A percentile compares a stretch with the other conserved stretches of the same genome.
phyloP scores from a whole-genome alignment of 2,797 vertebrate species.

The Hyperoplus immaculatus region DNA sequence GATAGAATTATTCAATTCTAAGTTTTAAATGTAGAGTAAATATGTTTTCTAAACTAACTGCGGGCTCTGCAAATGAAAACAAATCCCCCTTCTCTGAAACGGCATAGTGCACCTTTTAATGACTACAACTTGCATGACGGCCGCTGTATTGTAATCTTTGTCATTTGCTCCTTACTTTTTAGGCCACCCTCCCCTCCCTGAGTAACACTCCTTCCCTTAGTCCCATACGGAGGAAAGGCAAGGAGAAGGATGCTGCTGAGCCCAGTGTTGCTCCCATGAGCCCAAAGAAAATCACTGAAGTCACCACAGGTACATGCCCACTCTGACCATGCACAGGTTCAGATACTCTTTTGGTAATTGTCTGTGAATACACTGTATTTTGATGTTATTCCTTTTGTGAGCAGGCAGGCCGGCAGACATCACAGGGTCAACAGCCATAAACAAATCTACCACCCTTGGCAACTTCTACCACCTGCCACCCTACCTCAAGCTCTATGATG shows the following conservation, averaged over 20 bases:
- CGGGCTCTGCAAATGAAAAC: no score
- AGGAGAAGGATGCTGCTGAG: conserved; percentile 92
- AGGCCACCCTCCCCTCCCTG: conserved; percentile 95
- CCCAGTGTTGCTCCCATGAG: conserved; percentile 89
- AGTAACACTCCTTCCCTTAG: conserved; percentile 95
- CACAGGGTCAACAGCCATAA: conserved; percentile 85
- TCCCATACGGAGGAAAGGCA: conserved; percentile 96
- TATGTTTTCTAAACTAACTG: no score
- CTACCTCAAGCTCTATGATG: conserved; percentile 96
- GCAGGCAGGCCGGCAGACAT: conserved; percentile 90
- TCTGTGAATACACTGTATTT: conserved; percentile 1
- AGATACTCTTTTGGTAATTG: background rate
- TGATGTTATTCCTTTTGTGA: conserved; percentile 46
- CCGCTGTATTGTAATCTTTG: background rate
- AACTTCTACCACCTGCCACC: conserved; percentile 97
- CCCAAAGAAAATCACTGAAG: conserved; percentile 93
- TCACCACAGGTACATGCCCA: conserved; percentile 86
- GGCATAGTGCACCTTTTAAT: background rate
- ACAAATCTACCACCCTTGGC: conserved; percentile 93
- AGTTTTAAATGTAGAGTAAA: no score
- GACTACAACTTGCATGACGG: background rate
- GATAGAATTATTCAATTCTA: no score
- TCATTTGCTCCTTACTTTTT: background rate
- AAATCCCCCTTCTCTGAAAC: no score
- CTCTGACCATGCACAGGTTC: background rate